phyloP scores from a whole-genome alignment of 2,797 vertebrate genomes.

The Protonibea diacanthus region DNA sequence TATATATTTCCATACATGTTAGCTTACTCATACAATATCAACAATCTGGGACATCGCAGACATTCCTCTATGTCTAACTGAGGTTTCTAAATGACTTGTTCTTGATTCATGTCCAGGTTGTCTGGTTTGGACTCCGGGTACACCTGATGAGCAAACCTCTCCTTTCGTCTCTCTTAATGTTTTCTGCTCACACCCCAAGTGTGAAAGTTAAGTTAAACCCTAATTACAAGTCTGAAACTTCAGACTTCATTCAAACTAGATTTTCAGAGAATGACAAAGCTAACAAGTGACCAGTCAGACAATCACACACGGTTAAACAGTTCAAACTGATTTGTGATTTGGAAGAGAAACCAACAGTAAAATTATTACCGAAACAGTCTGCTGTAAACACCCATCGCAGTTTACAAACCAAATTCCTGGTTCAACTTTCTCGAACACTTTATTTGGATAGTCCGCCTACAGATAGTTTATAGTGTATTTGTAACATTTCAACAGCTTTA shows the following conservation, averaged over 20 bases:
- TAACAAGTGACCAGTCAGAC: background rate
- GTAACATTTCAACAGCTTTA: too few relatives aligned
- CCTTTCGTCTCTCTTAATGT: background rate
- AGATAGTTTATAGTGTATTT: too few relatives aligned
- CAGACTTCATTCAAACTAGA: too few relatives aligned
- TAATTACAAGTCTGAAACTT: background rate
- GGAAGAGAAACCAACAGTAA: background rate
- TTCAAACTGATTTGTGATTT: background rate
- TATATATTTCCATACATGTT: conserved; percentile 31
- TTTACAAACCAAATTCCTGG: background rate
- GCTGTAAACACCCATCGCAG: background rate
- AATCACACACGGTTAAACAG: background rate
- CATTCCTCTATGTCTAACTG: conserved; percentile 51
- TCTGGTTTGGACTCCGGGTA: conserved; percentile 41
- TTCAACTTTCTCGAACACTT: background rate
- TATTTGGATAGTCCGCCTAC: too few relatives aligned
- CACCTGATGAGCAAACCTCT: conserved; percentile 32
- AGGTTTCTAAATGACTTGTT: conserved; percentile 39
- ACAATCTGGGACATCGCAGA: conserved; percentile 43
- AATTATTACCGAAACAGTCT: background rate
- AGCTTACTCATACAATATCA: conserved; percentile 51
- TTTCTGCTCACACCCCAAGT: background rate
- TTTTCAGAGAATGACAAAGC: too few relatives aligned
- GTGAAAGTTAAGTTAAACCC: background rate
- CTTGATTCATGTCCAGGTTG: conserved; percentile 52